Base-by-base conservation (phyloP, 2,888 invertebrate species). In the Amiota communis region DNA sequence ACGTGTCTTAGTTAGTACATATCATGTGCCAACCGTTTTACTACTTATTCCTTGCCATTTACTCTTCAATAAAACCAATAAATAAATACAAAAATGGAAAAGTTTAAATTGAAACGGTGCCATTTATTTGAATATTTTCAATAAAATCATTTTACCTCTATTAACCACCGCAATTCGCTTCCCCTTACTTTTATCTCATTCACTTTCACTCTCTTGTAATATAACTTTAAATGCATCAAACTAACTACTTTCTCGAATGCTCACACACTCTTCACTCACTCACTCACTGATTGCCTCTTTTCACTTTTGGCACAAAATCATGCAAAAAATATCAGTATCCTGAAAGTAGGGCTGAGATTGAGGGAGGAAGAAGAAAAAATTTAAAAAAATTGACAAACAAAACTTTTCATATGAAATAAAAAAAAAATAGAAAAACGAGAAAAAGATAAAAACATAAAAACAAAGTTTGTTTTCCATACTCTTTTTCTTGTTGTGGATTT, bases 381-480 rank as follows among this genome's bases (percentile, higher is more conserved):
- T 51, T 20, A 23, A 46, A 53, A 65, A 76, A 78, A 75, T 78
- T 76, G 74, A 75, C 76, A 77, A 76, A 72, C 73, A 75, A 77
- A 82, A 81, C 71, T 82, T 82, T 82, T 74, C 70, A 69, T 74
- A 81, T 81, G 74, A 76, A 80, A 75, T 70, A 69, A 56, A 72
- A 49, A 48, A 68, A 61, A 59, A 20, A 63, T 67, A 72, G 49
- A 59, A 47, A 70, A 70, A 64, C 53, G 23, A 63, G 46, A 51
- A 63, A n/a, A 36, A 48, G 46, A 70, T 53, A 51, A n/a, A 20
- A 15, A 57, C 23, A 48, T 11, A 59, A 65, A 69, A 64, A 36
- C 36, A 47, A 64, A 23, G 23, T 64, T 36, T 46, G 47, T n/a
- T 46, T 46, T 36, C 15, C n/a, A 53, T n/a, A 53, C n/a, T 6